Base-by-base conservation (phyloP, 1,140 invertebrate species). In the Orius laevigatus region DNA sequence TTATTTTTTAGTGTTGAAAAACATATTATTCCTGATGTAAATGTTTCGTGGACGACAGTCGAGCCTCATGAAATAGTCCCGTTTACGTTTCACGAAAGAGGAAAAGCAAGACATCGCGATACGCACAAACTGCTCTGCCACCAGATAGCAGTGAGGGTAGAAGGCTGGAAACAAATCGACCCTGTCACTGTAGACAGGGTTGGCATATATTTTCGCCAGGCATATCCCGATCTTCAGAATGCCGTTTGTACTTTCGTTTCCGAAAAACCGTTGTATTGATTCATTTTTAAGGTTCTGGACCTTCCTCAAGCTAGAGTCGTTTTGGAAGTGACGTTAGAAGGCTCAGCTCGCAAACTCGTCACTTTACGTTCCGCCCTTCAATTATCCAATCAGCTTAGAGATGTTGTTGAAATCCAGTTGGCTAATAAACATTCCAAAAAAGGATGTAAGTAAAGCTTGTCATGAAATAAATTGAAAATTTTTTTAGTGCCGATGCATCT, bases 101-200 rank as follows among this genome's bases (percentile, higher is more conserved):
- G 67, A 34, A 86, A 86, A 63, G 59, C 77, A 31, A 63, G 84
- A 19, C 81, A 84, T 61, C 72, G 83, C 56, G 77, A 88, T 60
- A 84, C 84, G 0, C 85, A 90, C 63, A 79, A 80, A 49, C 66
- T 81, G 35, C 69, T 72, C 59, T 73, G 83, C 55, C 91, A 95
- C 67, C 89, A 93, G 62, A 73, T 98, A 35, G 70, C 78, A 11
- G 80, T 97, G 9, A 71, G 81, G 48, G 78, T 97, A 14, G 84
- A 92, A 54, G 91, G 90, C 8, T 97, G 91, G 90, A 74, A 76
- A 44, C 69, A 83, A 33, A 75, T 89, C 47, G 73, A 76, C 54
- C 88, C 93, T 11, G 81, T 98, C 1, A 88, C 87, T 2, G 82
- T 98, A 1, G 93, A 98, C 66, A 83, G 85, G 66, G 91, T 96